Evolutionary conservation across 2,113 vertebrate species (phyloP), one percentile per base, ranked within the genome.

Genomic region (Odocoileus virginianus): DNA sequence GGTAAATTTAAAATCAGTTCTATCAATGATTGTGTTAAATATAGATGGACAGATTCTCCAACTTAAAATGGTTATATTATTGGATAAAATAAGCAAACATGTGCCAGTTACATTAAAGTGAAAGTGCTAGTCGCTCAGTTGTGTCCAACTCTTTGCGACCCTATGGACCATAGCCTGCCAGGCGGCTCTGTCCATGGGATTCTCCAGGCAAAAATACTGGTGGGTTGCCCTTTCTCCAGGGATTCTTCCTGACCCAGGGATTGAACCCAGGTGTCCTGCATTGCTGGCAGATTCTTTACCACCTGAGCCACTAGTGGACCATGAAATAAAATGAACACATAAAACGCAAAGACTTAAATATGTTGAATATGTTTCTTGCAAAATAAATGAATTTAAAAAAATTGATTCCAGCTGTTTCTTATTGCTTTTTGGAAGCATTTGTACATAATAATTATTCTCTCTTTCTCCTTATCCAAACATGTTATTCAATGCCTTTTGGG

Each of bases 1-100:
- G 88, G 5, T 57, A 61, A 60, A 86, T 94, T 93, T 92, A 74
- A 91, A 87, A 67, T 90, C 8, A 54, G 23, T 81, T 94, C 4
- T 86, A 17, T 30, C 33, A 57, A 28, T 81, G 95, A 79, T 60
- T 27, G 25, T 1, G 1, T 47, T 93, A 64, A 84, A 54, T 89
- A 27, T 81, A 74, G 45, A 43, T 67, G n/a, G n/a, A n/a, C 16
- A 64, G 27, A 43, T 28, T 92, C 47, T 94, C 16, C 7, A 64
- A 23, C 64, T 82, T 81, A 52, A 86, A 92, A 61, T 60, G 21
- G n/a, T 52, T 25, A 1, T 61, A 28, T 94, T 54, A n/a, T 16
- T 93, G 23, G n/a, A 50, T 87, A 92, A 54, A 92, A 89, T 50
- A 78, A 79, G 30, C 10, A 81, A 79, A 13, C 11, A 2, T 43